These are phyloP conservation scores for Trachymyrmex cornetzi DNA, from an alignment of 1,140 invertebrate genomes.

Conservation along the genomic window DNA sequence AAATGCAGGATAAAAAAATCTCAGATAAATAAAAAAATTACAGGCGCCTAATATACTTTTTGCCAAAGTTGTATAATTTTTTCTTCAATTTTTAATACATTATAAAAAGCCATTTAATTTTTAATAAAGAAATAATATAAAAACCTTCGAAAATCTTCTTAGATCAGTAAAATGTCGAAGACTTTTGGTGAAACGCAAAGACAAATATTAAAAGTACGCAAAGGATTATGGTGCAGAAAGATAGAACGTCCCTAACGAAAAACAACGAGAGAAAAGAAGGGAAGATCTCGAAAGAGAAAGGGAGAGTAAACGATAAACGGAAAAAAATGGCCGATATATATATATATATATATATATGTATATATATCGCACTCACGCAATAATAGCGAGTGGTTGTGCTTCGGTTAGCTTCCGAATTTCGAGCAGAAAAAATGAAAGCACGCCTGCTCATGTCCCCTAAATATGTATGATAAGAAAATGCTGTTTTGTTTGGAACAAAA, in stretches of 20 bases:
- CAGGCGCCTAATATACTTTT: too few species aligned
- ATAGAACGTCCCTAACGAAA: background rate
- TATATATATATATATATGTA: background rate
- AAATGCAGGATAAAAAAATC: too few species aligned
- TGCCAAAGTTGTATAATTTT: background rate
- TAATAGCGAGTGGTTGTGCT: slow-evolving; percentile 38
- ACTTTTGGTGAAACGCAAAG: background rate
- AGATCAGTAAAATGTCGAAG: background rate
- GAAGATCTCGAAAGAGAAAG: background rate
- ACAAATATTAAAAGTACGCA: background rate
- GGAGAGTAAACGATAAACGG: background rate
- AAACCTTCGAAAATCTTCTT: background rate
- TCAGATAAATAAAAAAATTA: too few species aligned
- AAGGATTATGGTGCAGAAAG: background rate
- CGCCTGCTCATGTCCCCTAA: background rate
- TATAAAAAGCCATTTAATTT: background rate
- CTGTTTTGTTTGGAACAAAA: background rate
- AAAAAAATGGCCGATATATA: slow-evolving; percentile 1
- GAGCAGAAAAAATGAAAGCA: slow-evolving; percentile 11
- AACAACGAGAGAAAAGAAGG: background rate
- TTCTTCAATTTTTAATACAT: background rate
- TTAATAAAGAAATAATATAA: background rate
- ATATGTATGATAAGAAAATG: background rate
- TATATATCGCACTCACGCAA: slow-evolving; percentile 47
- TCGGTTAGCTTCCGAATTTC: background rate